Percentiles rank a stretch among this genome's conserved stretches.
Conservation (phyloP, 2,113 vertebrate genomes). For the Thomomys bottae region DNA sequence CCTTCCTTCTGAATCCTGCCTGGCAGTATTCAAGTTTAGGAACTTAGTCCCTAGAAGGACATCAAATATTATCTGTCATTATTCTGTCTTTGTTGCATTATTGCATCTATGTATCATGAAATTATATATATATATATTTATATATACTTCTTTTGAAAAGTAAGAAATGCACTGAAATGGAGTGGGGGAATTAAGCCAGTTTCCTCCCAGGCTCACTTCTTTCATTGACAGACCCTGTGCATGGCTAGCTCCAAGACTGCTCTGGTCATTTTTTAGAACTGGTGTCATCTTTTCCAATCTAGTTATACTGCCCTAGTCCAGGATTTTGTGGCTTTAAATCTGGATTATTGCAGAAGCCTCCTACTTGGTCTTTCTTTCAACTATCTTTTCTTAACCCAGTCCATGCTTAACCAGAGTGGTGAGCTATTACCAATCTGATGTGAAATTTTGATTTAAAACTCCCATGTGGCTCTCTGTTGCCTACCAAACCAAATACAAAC, state of each 20-base stretch:
- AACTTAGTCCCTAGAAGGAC: not conserved
- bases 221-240: not conserved
- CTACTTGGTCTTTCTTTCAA: not conserved
- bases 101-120: not conserved
- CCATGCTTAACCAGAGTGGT: not conserved
- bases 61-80: not conserved
- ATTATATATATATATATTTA: too few relatives aligned
- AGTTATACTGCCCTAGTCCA: not conserved
- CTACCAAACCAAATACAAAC: not conserved
- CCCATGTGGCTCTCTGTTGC: not conserved
- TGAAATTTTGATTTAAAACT: slow-evolving; percentile 20
- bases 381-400: not conserved
- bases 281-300: not conserved
- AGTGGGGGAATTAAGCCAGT: not conserved
- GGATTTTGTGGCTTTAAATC: not conserved
- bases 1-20: not conserved
- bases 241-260: not conserved
- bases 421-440: not conserved
- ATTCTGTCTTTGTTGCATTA: not conserved
- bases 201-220: not conserved
- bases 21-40: not conserved
- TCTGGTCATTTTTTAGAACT: not conserved
- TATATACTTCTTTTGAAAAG: slow-evolving; percentile 3
- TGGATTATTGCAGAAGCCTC: not conserved
- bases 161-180: not conserved